phyloP scores from a whole-genome alignment of 2,113 vertebrate genomes.

The Piprites chloris region DNA sequence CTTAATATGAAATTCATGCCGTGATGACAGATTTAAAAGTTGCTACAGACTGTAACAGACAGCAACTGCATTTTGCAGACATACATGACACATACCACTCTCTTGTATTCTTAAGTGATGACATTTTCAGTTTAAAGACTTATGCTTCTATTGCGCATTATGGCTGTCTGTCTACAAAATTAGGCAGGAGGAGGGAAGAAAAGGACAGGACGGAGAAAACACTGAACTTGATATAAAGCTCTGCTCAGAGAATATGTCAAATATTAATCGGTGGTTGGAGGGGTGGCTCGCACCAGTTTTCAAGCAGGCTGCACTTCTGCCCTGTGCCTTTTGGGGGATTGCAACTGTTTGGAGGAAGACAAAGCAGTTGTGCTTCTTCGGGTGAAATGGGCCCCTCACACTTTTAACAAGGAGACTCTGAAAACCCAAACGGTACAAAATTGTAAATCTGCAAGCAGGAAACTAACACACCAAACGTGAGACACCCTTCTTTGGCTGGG shows the following conservation, averaged over 20 bases:
- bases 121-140: constrained; percentile 94
- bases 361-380: constrained; percentile 61
- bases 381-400: constrained; percentile 54
- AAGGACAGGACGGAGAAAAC: constrained; percentile 61
- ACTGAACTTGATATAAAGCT: constrained; percentile 83
- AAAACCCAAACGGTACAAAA: constrained; percentile 70
- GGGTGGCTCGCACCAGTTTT: constrained; percentile 66
- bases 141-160: constrained; percentile 80
- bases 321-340: constrained; percentile 64
- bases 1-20: constrained; percentile 82
- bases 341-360: neutral
- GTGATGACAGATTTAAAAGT: constrained; percentile 99
- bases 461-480: constrained; percentile 62
- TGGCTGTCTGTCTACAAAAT: constrained; percentile 75
- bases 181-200: constrained; percentile 48
- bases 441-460: constrained; percentile 78
- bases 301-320: constrained; percentile 67
- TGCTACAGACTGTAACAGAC: constrained; percentile 92
- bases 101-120: constrained; percentile 90
- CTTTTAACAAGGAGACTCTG: constrained; percentile 68
- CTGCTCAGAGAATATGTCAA: constrained; percentile 81
- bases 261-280: constrained; percentile 85
- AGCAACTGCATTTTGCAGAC: constrained; percentile 90
- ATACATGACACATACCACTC: constrained; percentile 83
- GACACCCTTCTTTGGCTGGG: constrained; percentile 59